Evolutionary conservation across 2,113 vertebrate species (phyloP).

Genomic region (Colaptes auratus): DNA sequence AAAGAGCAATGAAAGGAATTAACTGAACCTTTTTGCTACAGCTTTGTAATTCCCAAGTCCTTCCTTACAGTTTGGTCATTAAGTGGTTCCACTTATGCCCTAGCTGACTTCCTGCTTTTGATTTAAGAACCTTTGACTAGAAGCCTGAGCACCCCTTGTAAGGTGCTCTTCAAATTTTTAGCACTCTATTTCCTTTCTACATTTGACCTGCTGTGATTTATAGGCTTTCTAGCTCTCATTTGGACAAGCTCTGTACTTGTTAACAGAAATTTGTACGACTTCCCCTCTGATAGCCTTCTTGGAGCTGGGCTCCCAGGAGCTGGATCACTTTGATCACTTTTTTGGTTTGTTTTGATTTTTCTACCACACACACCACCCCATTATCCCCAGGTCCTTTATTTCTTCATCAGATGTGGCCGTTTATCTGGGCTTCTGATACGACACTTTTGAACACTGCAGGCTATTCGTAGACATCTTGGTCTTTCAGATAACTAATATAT

Average conservation of each 20-base stretch:
- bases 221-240: background rate
- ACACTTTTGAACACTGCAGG: background rate
- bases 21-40: background rate
- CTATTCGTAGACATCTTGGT: background rate
- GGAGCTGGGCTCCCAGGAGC: background rate
- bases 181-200: background rate
- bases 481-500: background rate
- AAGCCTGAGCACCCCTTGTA: background rate
- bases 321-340: background rate
- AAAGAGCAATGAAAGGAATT: background rate
- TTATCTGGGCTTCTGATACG: background rate
- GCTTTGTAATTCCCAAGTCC: background rate
- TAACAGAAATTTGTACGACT: background rate
- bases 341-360: too few relatives aligned
- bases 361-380: too few relatives aligned
- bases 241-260: background rate
- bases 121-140: conserved; percentile 29
- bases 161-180: background rate
- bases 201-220: background rate
- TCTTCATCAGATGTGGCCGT: accelerated
- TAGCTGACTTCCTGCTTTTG: background rate
- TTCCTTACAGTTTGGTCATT: conserved; percentile 46
- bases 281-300: background rate
- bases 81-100: background rate
- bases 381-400: background rate